A percentile compares a stretch with the other conserved stretches of the same genome.
These are phyloP conservation scores for Popillia japonica DNA, from an alignment of 1,140 invertebrate genomes.

Conservation along the genomic window DNA sequence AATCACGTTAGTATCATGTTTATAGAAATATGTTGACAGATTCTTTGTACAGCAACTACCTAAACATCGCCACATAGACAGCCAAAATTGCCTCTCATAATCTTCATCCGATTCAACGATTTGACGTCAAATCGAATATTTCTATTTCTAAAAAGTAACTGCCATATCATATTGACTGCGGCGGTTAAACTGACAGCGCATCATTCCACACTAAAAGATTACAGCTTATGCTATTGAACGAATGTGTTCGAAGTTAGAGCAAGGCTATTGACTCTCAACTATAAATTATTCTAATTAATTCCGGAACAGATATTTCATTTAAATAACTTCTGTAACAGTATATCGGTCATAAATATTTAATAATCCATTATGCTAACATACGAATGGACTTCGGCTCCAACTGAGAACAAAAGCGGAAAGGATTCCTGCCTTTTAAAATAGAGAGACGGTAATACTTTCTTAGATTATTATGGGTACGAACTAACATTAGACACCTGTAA, in stretches of 20 bases:
- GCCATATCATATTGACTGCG: too few species aligned
- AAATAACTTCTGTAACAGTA: conserved; percentile 34
- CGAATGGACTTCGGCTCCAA: background rate
- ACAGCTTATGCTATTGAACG: too few species aligned
- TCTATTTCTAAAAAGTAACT: too few species aligned
- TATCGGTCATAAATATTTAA: conserved; percentile 35
- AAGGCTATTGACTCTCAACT: conserved; percentile 19
- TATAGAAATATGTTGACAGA: too few species aligned
- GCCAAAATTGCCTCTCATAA: too few species aligned
- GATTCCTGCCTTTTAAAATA: background rate
- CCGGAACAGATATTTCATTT: conserved; percentile 33
- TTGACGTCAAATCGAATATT: too few species aligned
- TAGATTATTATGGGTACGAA: background rate
- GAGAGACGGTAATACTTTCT: background rate
- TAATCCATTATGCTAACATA: conserved; percentile 16
- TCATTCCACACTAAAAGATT: too few species aligned
- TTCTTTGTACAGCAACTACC: too few species aligned
- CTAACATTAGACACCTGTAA: background rate
- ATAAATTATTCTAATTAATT: conserved; percentile 34
- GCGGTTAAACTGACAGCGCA: too few species aligned
- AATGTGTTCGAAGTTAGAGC: background rate
- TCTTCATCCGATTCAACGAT: too few species aligned
- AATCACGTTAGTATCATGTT: too few species aligned
- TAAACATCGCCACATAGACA: too few species aligned
- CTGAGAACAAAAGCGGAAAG: conserved; percentile 8